Percentiles rank a stretch among this genome's conserved stretches.
Conservation (phyloP, 2,888 invertebrate genomes). For the Masnerella sp. region DNA sequence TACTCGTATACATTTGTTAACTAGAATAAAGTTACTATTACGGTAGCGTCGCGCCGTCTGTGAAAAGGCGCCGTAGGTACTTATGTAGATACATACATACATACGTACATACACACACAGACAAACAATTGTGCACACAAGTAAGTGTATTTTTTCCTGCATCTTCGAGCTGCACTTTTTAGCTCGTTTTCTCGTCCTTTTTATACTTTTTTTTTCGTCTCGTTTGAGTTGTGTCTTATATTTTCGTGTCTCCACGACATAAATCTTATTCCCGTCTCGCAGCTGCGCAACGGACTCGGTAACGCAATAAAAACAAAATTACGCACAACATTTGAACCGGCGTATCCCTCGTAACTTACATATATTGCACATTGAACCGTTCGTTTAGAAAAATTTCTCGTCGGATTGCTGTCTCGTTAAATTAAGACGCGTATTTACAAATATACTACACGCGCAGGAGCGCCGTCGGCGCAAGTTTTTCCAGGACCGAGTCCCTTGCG, state of each 20-base stretch:
- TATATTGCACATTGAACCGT: constrained; percentile 56
- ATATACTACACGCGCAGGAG: constrained; percentile 36
- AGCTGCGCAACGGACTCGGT: constrained; percentile 61
- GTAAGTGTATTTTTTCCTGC: constrained; percentile 54
- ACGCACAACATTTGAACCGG: constrained; percentile 51
- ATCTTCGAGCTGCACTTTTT: constrained; percentile 48
- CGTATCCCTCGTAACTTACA: constrained; percentile 51
- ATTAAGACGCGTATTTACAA: constrained; percentile 56
- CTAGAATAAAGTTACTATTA: constrained; percentile 76
- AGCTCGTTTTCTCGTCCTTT: constrained; percentile 28
- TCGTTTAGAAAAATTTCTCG: constrained; percentile 42
- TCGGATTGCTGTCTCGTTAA: constrained; percentile 16
- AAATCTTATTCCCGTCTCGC: constrained; percentile 59
- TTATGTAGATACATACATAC: constrained; percentile 71
- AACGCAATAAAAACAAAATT: constrained; percentile 58
- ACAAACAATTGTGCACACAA: constrained; percentile 55
- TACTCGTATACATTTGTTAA: constrained; percentile 78
- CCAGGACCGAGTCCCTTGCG: constrained; percentile 52
- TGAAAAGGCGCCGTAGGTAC: constrained; percentile 63
- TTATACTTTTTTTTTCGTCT: constrained; percentile 43
- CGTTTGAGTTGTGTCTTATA: constrained; percentile 56
- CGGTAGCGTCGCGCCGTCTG: constrained; percentile 66
- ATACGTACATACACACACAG: constrained; percentile 59
- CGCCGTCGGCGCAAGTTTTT: constrained; percentile 29
- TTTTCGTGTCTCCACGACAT: constrained; percentile 60